These are phyloP conservation scores for Beris morrisii DNA, from an alignment of 2,888 invertebrate genomes.

Conservation along the genomic window DNA sequence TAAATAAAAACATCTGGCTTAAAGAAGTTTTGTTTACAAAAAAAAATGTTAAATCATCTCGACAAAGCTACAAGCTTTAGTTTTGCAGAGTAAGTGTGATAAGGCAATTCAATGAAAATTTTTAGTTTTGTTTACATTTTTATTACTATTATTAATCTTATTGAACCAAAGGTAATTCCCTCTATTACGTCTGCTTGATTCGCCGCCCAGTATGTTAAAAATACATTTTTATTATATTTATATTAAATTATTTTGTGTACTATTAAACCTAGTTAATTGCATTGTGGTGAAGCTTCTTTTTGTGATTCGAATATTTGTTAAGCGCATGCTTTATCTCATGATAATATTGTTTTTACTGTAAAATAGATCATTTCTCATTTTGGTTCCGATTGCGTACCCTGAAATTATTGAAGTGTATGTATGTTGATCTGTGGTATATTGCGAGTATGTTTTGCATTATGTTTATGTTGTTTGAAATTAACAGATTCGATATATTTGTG, in stretches of 20 bases:
- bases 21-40: background rate
- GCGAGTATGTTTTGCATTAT: too few species aligned
- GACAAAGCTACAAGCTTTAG: constrained; percentile 11
- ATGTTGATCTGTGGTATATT: too few species aligned
- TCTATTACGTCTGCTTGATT: constrained; percentile 55
- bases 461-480: too few species aligned
- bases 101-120: background rate
- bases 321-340: too few species aligned
- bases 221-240: constrained; percentile 6
- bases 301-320: too few species aligned
- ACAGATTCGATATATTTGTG: too few species aligned
- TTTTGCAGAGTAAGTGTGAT: constrained; percentile 24
- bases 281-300: too few species aligned
- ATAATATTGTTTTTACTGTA: background rate
- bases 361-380: background rate
- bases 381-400: too few species aligned
- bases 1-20: too few species aligned
- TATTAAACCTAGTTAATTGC: too few species aligned
- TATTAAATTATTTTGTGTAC: background rate
- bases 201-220: constrained; percentile 47
- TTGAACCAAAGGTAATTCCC: constrained; percentile 46
- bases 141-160: background rate
- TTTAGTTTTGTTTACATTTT: background rate
- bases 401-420: too few species aligned
- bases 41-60: background rate